phyloP scores from a whole-genome alignment of 2,113 vertebrate genomes.

The Python bivittatus region DNA sequence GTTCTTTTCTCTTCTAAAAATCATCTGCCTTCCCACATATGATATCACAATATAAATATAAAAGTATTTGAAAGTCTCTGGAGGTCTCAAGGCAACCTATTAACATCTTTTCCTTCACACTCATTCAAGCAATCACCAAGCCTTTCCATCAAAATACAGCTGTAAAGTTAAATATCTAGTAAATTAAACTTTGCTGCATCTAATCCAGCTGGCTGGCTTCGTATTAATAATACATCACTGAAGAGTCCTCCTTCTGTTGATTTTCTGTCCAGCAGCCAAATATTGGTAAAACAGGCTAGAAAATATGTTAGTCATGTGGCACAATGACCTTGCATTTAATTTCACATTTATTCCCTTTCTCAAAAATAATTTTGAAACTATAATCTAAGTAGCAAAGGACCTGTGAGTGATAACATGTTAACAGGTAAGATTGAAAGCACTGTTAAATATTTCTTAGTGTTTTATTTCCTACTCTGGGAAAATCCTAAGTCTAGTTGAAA shows the following conservation, averaged over 20 bases:
- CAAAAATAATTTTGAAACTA: conserved; percentile 19
- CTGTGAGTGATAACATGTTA: accelerated
- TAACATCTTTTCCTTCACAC: conserved; percentile 73
- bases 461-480: accelerated
- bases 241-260: conserved; percentile 46
- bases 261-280: conserved; percentile 48
- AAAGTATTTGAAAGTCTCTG: conserved; percentile 28
- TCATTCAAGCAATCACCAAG: conserved; percentile 62
- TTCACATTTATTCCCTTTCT: background rate
- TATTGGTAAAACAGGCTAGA: background rate
- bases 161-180: conserved; percentile 69
- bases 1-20: conserved; percentile 36
- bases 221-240: conserved; percentile 52
- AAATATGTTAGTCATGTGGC: accelerated
- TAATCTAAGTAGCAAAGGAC: background rate
- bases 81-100: conserved; percentile 59
- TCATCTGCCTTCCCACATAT: conserved; percentile 50
- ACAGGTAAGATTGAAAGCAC: background rate
- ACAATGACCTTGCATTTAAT: background rate
- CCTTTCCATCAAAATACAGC: conserved; percentile 70
- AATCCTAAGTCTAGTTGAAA: background rate
- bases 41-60: background rate
- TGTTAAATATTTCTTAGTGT: accelerated
- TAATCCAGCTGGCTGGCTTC: conserved; percentile 59
- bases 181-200: conserved; percentile 68